phyloP scores from a whole-genome alignment of 53 echinoderm and acorn worm species.

The Stichopus horrens region DNA sequence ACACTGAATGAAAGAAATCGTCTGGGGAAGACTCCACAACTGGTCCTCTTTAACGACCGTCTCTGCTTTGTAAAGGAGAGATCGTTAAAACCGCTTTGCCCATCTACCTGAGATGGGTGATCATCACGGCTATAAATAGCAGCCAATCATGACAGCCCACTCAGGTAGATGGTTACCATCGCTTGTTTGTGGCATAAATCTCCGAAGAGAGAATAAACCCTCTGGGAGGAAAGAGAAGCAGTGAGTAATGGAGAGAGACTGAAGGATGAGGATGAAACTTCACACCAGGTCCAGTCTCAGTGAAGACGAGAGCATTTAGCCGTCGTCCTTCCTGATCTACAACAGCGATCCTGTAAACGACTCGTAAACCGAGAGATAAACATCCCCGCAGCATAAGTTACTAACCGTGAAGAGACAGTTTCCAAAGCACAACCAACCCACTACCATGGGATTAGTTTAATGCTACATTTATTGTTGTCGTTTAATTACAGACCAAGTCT shows the following conservation, averaged over 20 bases:
- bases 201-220: not conserved
- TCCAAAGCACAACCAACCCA: not conserved
- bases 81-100: not conserved
- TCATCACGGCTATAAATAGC: slow-evolving; percentile 38
- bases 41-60: not conserved
- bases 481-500: too few species aligned
- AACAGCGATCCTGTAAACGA: not conserved
- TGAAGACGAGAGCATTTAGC: slow-evolving; percentile 12
- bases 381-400: not conserved
- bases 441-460: too few species aligned
- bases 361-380: slow-evolving; percentile 1
- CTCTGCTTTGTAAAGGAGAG: not conserved
- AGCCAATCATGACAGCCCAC: slow-evolving; percentile 3
- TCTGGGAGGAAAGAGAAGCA: not conserved
- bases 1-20: too few species aligned
- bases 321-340: slow-evolving; percentile 3
- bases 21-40: not conserved
- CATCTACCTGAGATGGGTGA: not conserved
- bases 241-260: not conserved
- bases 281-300: not conserved
- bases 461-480: too few species aligned
- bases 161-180: slow-evolving; percentile 9
- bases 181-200: slow-evolving; percentile 11
- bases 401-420: too few species aligned
- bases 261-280: not conserved